Base-by-base conservation (phyloP, 2,113 vertebrate genomes). In the Triplophysa rosa region DNA sequence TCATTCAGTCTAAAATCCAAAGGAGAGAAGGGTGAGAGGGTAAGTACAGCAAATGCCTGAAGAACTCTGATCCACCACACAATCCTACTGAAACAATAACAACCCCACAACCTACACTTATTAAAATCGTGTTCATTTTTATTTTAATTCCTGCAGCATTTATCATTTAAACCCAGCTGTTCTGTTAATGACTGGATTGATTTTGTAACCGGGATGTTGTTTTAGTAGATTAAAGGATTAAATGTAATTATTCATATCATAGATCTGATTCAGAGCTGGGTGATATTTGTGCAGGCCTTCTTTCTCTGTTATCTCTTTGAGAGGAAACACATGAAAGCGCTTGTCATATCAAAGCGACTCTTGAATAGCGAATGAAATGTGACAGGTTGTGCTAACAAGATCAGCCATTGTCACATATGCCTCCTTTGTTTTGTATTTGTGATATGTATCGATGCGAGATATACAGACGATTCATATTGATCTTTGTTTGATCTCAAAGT, bases 1-100 rank as follows among this genome's bases (percentile, higher is more conserved):
- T 91, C 91, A 1, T 93, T 94, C 37, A 85, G 85, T 56, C 87
- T 93, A 23, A 63, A 83, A 4, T 23, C 82, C 7, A 97, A 97
- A 88, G 96, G 96, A 68, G 95, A 96, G 74, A 93, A 87, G 77
- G 96, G 96, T 84, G 95, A 96, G 79, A 85, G 87, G 87, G 96
- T 96, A 84, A 94, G 91, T 88, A 67, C 26, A 13, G 11, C 10
- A 58, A 76, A 14, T 17, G 54, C 65, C 59, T 16, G 26, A 64
- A 65, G 10, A 2, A 0, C 17, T 29, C 0, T 4, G 29, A 24
- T 11, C 42, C 62, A 29, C 16, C 56, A 17, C 63, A 56, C 40
- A 65, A 69, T 59, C 61, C 29, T 68, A 2, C 59, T 13, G 16
- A 62, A 11, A 67, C 6, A 45, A 45, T 29, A 37, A 64, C 42